Evolutionary conservation across 2,888 invertebrate genomes (phyloP).

Genomic region (Lithophane leautieri): DNA sequence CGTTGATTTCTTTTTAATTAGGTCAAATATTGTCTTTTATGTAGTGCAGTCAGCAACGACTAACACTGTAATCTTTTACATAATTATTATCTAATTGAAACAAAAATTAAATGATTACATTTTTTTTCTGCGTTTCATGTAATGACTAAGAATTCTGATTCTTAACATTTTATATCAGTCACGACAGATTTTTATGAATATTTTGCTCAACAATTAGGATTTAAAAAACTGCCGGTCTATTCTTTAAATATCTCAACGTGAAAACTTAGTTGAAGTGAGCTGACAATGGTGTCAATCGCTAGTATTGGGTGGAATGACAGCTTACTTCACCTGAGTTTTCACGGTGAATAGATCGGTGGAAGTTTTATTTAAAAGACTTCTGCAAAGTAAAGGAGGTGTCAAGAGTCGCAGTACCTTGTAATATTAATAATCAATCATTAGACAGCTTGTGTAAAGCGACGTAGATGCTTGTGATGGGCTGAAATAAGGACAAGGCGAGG

Average conservation of each 20-base stretch:
- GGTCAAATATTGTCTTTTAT: background rate
- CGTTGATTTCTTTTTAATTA: constrained; percentile 8
- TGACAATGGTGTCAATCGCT: background rate
- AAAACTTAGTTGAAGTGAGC: background rate
- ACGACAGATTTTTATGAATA: background rate
- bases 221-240: background rate
- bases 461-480: constrained; percentile 54
- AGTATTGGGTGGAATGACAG: background rate
- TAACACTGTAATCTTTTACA: background rate
- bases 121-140: background rate
- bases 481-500: constrained; percentile 83
- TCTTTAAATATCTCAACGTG: background rate
- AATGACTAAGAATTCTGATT: background rate
- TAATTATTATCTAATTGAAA: background rate
- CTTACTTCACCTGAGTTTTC: background rate
- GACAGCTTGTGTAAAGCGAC: constrained; percentile 72
- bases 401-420: constrained; percentile 61
- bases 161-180: background rate
- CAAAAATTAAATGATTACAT: background rate
- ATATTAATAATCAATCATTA: constrained; percentile 71
- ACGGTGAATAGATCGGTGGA: no score
- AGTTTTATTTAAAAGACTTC: constrained; percentile 3
- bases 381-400: constrained; percentile 52
- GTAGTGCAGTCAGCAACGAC: background rate
- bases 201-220: no score